phyloP scores from a whole-genome alignment of 2,797 vertebrate species.

The Erithacus rubecula region DNA sequence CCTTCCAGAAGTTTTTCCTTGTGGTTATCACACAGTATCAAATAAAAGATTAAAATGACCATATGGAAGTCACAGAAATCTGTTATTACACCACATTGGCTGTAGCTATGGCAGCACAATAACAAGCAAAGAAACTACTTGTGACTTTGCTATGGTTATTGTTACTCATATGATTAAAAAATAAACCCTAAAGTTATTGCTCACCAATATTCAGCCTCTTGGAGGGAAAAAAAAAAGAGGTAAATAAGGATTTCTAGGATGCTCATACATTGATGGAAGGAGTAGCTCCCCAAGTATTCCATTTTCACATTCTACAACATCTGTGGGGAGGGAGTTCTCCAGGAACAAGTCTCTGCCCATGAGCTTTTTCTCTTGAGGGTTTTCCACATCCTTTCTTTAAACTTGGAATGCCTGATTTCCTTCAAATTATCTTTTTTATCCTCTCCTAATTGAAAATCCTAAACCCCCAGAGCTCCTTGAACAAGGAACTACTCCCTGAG shows the following conservation, averaged over 20 bases:
- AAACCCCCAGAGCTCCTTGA: not conserved
- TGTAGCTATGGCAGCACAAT: not conserved
- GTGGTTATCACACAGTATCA: not conserved
- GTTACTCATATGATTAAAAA: fast-evolving
- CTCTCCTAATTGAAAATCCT: not conserved
- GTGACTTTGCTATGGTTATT: not conserved
- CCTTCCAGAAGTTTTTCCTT: not conserved
- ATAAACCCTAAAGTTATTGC: fast-evolving
- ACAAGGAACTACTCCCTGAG: not conserved
- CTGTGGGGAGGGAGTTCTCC: not conserved
- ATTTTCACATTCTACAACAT: not conserved
- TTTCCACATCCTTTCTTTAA: not conserved
- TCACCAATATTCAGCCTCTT: not conserved
- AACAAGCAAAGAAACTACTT: not conserved
- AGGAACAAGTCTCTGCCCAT: not conserved
- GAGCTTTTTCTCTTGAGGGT: not conserved
- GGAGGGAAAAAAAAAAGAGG: not conserved
- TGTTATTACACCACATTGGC: not conserved
- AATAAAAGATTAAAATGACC: not conserved
- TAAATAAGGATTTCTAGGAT: not conserved
- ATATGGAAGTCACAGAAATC: not conserved
- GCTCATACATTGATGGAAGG: not conserved
- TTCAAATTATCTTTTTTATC: not conserved
- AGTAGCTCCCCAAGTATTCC: not conserved
- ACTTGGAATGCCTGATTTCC: not conserved